Conservation (phyloP, 2,888 invertebrate species). For the Gymnoscelis rufifasciata region DNA sequence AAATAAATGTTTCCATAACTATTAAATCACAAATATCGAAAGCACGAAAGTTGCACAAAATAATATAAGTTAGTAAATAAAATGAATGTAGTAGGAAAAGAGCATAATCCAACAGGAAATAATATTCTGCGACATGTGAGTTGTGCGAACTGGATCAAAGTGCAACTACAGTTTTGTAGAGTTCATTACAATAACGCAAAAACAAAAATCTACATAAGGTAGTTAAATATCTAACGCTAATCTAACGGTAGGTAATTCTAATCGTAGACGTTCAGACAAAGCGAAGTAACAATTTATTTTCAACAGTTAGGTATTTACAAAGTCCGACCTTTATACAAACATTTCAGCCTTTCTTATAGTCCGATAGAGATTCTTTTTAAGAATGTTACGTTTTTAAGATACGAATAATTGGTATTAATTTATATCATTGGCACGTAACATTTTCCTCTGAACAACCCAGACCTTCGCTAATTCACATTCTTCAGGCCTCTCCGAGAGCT, state of each 20-base stretch:
- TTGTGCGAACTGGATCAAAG: slow-evolving; percentile 13
- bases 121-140: slow-evolving; percentile 1
- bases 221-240: not conserved
- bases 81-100: no score
- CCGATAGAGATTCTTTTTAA: not conserved
- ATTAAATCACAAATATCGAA: not conserved
- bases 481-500: no score
- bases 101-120: no score
- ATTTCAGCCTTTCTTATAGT: slow-evolving; percentile 51
- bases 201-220: slow-evolving; percentile 10
- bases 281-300: slow-evolving; percentile 34
- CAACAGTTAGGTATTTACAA: slow-evolving; percentile 59
- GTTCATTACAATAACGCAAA: not conserved
- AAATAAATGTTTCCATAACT: no score
- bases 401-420: not conserved
- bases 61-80: no score
- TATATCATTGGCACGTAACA: not conserved
- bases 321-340: slow-evolving; percentile 43
- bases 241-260: slow-evolving; percentile 11
- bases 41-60: not conserved
- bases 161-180: slow-evolving; percentile 14
- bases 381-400: not conserved
- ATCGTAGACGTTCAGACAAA: slow-evolving; percentile 39
- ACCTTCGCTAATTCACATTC: no score
- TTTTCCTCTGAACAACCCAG: not conserved